phyloP scores from a whole-genome alignment of 2,797 vertebrate genomes.

The Neopelma chrysocephalum region DNA sequence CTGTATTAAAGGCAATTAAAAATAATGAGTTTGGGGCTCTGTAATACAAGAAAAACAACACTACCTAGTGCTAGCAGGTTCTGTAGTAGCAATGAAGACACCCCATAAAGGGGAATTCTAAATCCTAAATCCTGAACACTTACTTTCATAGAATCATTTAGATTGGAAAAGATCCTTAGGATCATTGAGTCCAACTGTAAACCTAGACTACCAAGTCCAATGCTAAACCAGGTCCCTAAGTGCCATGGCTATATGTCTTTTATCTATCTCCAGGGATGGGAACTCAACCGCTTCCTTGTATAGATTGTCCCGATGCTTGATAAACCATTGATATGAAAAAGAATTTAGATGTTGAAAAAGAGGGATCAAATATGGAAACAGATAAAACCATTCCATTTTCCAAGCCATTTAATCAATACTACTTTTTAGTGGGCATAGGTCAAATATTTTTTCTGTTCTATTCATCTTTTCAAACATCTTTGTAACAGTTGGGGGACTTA shows the following conservation, averaged over 20 bases:
- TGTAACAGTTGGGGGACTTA: background rate
- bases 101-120: background rate
- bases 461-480: background rate
- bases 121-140: background rate
- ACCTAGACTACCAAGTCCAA: background rate
- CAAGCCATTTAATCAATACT: background rate
- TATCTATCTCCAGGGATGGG: background rate
- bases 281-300: background rate
- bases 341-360: background rate
- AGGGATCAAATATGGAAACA: background rate
- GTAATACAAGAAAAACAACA: background rate
- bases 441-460: background rate
- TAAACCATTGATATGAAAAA: background rate
- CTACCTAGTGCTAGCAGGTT: background rate
- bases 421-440: background rate
- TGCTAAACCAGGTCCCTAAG: background rate
- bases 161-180: background rate
- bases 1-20: background rate
- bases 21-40: background rate
- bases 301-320: background rate
- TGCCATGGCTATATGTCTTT: background rate
- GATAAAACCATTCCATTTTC: fast-evolving
- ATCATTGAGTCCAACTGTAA: background rate
- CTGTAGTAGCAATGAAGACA: background rate
- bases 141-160: background rate